Base-by-base conservation (phyloP, 2,888 invertebrate genomes). In the Choristoneura rosaceana region DNA sequence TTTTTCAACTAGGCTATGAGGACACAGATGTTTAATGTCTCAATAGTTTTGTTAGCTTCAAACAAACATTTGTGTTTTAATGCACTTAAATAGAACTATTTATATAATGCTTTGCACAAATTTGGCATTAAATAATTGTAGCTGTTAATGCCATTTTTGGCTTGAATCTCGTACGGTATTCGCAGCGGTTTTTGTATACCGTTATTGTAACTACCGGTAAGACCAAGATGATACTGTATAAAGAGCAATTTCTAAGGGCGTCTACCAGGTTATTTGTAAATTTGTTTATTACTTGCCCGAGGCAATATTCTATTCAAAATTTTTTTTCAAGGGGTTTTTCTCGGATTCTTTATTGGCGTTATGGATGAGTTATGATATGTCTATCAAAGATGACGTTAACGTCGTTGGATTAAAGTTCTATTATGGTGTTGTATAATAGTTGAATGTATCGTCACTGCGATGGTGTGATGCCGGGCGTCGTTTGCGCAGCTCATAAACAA, bases 111-210 rank as follows among this genome's bases (percentile, higher is more conserved):
- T 62, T 25, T 34, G 62, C 76, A 78, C 74, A 73, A 82, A 81
- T 82, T 84, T 81, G 80, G 85, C 81, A 83, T 80, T 82, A 86
- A 82, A 76, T 78, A 80, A 77, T 82, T 82, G 73, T 78, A 80
- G 78, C 78, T 80, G 82, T 14, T 14, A 45, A 8, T 41, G 79
- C 84, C 80, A 83, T 84, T 88, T 90, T 91, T 85, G 84, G 87
- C 84, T 85, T 84, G 84, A 82, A 81, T 84, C 82, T 80, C 85
- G 84, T 89, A 92, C 92, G 91, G 93, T 92, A 92, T 90, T 85
- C 80, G 87, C 90, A 91, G 89, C 92, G 90, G 91, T 89, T 84
- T 85, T 81, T 84, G 81, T 75, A 43, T 43, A 87, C 93, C 89
- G 93, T 91, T 92, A 91, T 84, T 83, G 86, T 90, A 87, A 89